phyloP scores from a whole-genome alignment of 2,888 invertebrate genomes.

The Caenorhabditis japonica region DNA sequence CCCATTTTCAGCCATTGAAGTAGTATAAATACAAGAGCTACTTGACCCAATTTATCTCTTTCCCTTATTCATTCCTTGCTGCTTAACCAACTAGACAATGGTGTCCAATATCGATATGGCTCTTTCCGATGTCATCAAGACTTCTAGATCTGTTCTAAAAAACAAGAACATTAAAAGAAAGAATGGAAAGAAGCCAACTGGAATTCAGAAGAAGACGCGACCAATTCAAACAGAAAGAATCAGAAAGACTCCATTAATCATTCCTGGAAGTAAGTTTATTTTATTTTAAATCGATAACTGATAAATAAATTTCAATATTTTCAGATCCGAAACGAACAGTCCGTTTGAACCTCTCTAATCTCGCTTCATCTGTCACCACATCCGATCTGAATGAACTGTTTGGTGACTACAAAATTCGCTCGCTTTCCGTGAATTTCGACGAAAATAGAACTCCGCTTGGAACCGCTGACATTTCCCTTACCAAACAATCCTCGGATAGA shows the following conservation, averaged over 20 bases:
- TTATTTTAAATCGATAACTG: neutral
- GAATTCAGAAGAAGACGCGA: neutral
- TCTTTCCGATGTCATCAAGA: constrained; percentile 2
- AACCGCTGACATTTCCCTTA: constrained; percentile 56
- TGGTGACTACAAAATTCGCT: constrained; percentile 43
- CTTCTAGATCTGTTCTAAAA: too few species aligned
- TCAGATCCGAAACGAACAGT: constrained; percentile 34
- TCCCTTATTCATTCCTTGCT: too few species aligned
- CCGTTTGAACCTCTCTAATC: constrained; percentile 56
- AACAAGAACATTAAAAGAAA: neutral
- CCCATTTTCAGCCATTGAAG: too few species aligned
- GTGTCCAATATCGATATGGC: neutral
- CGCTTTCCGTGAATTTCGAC: constrained; percentile 54
- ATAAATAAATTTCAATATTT: too few species aligned
- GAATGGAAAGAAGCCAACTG: neutral
- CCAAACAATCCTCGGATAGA: constrained; percentile 42
- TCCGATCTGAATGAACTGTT: constrained; percentile 58
- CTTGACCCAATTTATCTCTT: too few species aligned
- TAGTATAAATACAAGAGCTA: too few species aligned
- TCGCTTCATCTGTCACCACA: constrained; percentile 45
- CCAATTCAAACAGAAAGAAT: neutral
- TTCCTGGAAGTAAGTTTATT: neutral
- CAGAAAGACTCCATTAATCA: constrained; percentile 9
- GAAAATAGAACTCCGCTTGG: constrained; percentile 50
- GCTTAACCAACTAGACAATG: too few species aligned